These are phyloP conservation scores for Hormaphis cornu DNA, from an alignment of 1,140 invertebrate species.

Conservation along the genomic window DNA sequence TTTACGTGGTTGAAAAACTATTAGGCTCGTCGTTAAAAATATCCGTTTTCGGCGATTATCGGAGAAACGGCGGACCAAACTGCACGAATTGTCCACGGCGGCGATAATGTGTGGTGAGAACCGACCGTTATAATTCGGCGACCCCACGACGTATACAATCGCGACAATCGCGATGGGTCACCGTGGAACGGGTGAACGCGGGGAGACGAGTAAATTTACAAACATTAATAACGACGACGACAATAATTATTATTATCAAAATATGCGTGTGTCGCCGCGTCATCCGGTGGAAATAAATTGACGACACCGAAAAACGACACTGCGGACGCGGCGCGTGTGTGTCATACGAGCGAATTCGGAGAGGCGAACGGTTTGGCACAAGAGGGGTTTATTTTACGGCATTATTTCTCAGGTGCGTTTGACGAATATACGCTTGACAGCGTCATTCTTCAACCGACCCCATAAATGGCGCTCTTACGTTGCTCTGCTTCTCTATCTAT, in stretches of 20 bases:
- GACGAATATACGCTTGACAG: constrained; percentile 30
- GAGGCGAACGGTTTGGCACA: background rate
- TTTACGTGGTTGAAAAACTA: too few species aligned
- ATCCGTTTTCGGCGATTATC: too few species aligned
- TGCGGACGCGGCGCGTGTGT: background rate
- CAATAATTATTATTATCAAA: constrained; percentile 25
- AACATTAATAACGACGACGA: constrained; percentile 26
- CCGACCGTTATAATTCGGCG: constrained; percentile 15
- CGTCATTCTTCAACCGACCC: constrained; percentile 30
- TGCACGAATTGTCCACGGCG: too few species aligned
- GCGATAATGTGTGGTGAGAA: constrained; percentile 25
- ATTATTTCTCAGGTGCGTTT: constrained; percentile 32
- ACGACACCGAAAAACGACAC: constrained; percentile 28
- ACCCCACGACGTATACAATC: background rate
- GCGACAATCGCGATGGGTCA: background rate
- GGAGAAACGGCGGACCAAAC: too few species aligned
- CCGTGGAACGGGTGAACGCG: background rate
- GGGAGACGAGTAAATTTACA: constrained; percentile 21
- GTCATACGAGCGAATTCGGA: too few species aligned
- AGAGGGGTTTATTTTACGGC: too few species aligned
- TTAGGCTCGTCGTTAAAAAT: too few species aligned
- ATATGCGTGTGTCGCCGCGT: constrained; percentile 32
- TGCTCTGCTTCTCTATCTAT: too few species aligned
- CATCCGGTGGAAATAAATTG: constrained; percentile 27
- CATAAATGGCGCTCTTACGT: constrained; percentile 24